phyloP scores from a whole-genome alignment of 2,797 vertebrate species.

The Coregonus sp. region DNA sequence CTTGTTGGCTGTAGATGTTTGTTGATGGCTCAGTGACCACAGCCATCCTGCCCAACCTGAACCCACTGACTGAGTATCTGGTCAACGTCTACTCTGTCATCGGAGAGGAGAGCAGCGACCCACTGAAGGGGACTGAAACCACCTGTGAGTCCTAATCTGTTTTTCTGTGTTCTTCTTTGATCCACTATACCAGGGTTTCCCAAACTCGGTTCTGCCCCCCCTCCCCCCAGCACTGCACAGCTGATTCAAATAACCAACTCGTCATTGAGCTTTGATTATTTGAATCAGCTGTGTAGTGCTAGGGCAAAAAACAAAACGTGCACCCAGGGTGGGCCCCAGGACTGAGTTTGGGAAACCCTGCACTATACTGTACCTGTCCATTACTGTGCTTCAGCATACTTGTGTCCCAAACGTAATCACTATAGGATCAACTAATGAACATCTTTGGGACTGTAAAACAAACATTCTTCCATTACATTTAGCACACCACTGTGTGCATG shows the following conservation, averaged over 20 bases:
- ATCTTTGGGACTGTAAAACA: neutral
- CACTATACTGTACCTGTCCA: neutral
- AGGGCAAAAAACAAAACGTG: neutral
- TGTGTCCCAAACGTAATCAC: neutral
- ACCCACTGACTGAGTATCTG: constrained; percentile 87
- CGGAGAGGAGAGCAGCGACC: constrained; percentile 92
- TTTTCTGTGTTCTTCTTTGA: neutral
- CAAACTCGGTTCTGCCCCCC: too few relatives aligned
- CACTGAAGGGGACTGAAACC: constrained; percentile 87
- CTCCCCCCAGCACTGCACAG: too few relatives aligned
- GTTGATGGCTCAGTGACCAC: constrained; percentile 88
- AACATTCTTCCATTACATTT: neutral
- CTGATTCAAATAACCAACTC: too few relatives aligned
- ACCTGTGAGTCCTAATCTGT: constrained; percentile 82
- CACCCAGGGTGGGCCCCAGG: neutral
- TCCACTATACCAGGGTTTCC: neutral
- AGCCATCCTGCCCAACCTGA: constrained; percentile 83
- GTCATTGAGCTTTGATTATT: too few relatives aligned
- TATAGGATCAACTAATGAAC: neutral
- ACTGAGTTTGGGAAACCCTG: too few relatives aligned
- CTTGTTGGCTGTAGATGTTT: constrained; percentile 76
- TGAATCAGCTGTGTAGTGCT: too few relatives aligned
- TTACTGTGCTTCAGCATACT: neutral
- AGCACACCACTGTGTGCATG: neutral
- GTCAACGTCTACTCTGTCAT: constrained; percentile 90